Base-by-base conservation (phyloP, 1,140 invertebrate genomes). In the Drosophila watanabei region DNA sequence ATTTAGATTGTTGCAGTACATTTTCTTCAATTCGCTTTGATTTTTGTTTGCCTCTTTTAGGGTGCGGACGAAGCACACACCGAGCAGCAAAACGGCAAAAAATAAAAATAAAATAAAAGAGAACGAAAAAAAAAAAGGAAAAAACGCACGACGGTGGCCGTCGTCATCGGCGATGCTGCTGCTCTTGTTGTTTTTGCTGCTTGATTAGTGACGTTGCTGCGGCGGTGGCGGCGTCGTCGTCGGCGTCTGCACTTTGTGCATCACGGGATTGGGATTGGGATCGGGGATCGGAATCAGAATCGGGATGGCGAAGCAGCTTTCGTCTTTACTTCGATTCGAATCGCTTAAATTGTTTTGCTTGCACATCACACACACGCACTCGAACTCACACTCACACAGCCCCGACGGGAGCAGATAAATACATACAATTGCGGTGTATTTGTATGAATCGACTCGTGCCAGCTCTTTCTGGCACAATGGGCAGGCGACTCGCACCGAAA, bases 341-440 rank as follows among this genome's bases (percentile, higher is more conserved):
- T 69, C 32, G 48, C 33, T 52, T 70, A 85, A 85, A 80, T 85
- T 85, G 82, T 85, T 85, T 85, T 85, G 82, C 77, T 80, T 85
- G 82, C 82, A 85, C 63, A 84, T 77, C 79, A 63, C 72, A 77
- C 82, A 71, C 75, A 72, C 52, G 71, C 32, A 49, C 68, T 61
- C 18, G 56, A 24, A 49, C 68, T 58, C 61, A 66, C 64, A 49
- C 68, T 58, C 61, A 66, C 64, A 37, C 61, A 63, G 41, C 32
- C 43, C 58, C 61, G 60, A 69, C 51, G 46, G 69, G 60, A 68
- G 61, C 71, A 80, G 60, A 76, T 76, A 66, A 71, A 85, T 80
- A 65, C 79, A 84, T 66, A 76, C 82, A 68, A 43, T 33, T 37
- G 18, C 37, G 32, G 30, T 39, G 48, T 33, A 64, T 35, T 54